Evolutionary conservation across 1,140 invertebrate species (phyloP).

Genomic region (Gyrodactylus salaris): DNA sequence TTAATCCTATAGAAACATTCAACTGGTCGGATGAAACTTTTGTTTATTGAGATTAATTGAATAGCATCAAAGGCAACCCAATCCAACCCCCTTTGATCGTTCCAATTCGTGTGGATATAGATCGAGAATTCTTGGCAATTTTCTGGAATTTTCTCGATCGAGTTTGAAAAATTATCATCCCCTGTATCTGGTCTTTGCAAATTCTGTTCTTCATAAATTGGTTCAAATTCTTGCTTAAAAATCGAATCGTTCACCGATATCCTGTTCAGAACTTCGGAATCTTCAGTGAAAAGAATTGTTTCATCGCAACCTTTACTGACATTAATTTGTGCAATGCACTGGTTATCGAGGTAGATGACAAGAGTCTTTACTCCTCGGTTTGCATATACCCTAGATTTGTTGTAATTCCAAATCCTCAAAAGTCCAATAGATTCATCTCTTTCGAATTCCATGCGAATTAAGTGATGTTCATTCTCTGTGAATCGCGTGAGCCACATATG

Average conservation of each 20-base stretch:
- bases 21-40: background rate
- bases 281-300: background rate
- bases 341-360: conserved; percentile 7
- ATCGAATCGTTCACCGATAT: background rate
- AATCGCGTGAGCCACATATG: conserved; percentile 38
- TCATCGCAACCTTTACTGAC: background rate
- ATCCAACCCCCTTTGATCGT: background rate
- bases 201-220: background rate
- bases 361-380: conserved; percentile 31
- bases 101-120: background rate
- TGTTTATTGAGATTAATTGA: background rate
- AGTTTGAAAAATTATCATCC: background rate
- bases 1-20: background rate
- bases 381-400: conserved; percentile 32
- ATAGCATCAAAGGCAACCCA: background rate
- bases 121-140: background rate
- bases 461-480: conserved; percentile 24
- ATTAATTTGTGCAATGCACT: background rate
- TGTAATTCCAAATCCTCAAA: conserved; percentile 44
- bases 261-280: background rate
- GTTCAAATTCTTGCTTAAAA: background rate
- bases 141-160: background rate
- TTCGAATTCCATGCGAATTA: conserved; percentile 28
- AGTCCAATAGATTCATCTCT: conserved; percentile 15
- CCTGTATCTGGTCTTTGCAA: background rate